These are phyloP conservation scores for honey bee (Apis mellifera) DNA, from an alignment of 1,140 invertebrate genomes.

Conservation along the genomic window DNA sequence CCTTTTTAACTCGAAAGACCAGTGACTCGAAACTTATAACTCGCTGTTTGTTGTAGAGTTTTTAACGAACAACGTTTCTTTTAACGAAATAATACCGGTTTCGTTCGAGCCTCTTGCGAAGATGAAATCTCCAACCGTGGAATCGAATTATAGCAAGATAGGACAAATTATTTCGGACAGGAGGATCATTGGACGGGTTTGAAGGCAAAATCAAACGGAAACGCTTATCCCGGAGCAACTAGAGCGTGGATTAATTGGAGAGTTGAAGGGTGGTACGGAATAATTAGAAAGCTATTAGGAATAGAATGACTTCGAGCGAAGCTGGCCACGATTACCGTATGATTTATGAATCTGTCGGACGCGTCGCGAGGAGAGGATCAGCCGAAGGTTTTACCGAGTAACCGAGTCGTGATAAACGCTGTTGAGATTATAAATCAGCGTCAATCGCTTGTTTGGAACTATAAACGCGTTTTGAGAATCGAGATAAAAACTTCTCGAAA, in stretches of 20 bases:
- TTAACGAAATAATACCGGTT: too few relatives aligned
- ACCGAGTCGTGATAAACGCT: neutral
- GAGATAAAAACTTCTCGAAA: too few relatives aligned
- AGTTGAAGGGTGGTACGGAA: neutral
- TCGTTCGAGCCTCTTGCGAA: too few relatives aligned
- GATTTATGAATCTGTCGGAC: slow-evolving; percentile 14
- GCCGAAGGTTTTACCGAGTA: neutral
- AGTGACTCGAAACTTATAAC: too few relatives aligned
- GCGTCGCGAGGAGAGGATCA: neutral
- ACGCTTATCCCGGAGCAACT: neutral
- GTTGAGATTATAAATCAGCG: neutral
- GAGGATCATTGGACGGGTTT: neutral
- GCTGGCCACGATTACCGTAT: neutral
- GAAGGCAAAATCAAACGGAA: neutral
- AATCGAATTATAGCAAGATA: too few relatives aligned
- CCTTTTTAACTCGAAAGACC: too few relatives aligned
- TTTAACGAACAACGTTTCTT: too few relatives aligned
- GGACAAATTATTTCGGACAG: too few relatives aligned
- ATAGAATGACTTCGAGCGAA: neutral
- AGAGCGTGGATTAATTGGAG: slow-evolving; percentile 13
- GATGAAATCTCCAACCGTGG: too few relatives aligned
- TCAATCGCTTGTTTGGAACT: neutral
- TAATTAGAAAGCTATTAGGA: slow-evolving; percentile 34
- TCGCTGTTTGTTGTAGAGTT: too few relatives aligned
- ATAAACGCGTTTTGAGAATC: too few relatives aligned